Evolutionary conservation across 2,113 vertebrate species (phyloP).

Genomic region (Herpetotheres cachinnans): DNA sequence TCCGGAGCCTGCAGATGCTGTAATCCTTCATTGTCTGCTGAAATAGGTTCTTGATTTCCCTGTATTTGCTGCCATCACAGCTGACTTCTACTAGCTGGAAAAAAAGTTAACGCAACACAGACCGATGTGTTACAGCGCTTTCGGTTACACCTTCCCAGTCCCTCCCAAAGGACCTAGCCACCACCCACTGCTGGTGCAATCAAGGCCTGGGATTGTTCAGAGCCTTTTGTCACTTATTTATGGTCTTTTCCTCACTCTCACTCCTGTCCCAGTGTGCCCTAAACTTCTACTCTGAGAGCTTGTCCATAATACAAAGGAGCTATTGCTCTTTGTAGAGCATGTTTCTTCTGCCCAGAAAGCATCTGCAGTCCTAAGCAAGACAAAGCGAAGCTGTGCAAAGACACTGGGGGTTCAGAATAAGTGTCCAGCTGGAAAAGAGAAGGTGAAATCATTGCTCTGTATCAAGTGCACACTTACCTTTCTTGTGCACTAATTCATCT

Average conservation of each 20-base stretch:
- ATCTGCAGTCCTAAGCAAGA: background rate
- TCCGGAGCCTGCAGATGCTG: background rate
- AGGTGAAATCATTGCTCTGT: background rate
- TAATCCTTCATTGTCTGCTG: background rate
- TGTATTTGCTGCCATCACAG: background rate
- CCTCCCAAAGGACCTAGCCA: background rate
- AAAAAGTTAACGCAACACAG: background rate
- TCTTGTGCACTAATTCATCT: background rate
- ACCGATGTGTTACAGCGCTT: background rate
- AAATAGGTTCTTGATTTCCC: background rate
- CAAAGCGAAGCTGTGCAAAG: background rate
- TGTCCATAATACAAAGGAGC: background rate
- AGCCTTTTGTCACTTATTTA: background rate
- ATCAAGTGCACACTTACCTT: background rate
- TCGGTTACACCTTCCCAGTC: background rate
- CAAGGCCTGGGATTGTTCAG: background rate
- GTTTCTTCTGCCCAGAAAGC: background rate
- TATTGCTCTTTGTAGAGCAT: background rate
- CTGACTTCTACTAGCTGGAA: background rate
- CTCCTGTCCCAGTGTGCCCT: background rate
- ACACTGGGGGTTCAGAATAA: background rate
- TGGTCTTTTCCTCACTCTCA: background rate
- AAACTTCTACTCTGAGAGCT: background rate
- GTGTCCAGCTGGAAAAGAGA: background rate
- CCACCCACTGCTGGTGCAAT: fast-evolving